These are phyloP conservation scores for Caenorhabditis sp. DNA, from an alignment of 2,888 invertebrate genomes.

Conservation along the genomic window DNA sequence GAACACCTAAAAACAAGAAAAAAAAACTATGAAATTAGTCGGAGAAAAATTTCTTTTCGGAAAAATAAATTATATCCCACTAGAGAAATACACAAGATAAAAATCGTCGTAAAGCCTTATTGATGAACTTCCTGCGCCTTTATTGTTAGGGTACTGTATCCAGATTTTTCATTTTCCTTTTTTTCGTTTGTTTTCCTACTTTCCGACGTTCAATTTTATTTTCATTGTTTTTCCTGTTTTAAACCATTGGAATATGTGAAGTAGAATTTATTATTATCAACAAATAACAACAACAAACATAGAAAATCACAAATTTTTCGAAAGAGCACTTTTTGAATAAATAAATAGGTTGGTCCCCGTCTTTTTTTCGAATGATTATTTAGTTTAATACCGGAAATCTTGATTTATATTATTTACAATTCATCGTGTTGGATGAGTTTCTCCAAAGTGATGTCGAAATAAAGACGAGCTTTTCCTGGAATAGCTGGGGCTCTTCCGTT, in stretches of 20 bases:
- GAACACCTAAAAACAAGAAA: too few relatives aligned
- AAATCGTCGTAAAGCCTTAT: too few relatives aligned
- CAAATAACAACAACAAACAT: neutral
- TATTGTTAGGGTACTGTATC: too few relatives aligned
- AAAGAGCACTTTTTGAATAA: neutral
- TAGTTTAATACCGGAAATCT: neutral
- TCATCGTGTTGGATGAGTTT: conserved; percentile 68
- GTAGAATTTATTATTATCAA: neutral
- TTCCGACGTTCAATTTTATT: too few relatives aligned
- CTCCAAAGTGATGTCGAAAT: conserved; percentile 70
- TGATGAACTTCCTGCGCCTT: too few relatives aligned
- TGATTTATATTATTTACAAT: conserved; percentile 45
- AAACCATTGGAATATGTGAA: neutral
- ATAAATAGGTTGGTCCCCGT: neutral
- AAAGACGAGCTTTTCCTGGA: conserved; percentile 68
- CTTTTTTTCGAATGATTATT: neutral
- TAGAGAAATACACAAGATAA: too few relatives aligned
- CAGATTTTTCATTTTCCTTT: too few relatives aligned
- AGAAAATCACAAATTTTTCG: neutral
- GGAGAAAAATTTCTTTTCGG: too few relatives aligned
- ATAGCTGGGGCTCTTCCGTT: conserved; percentile 67
- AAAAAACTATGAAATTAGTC: too few relatives aligned
- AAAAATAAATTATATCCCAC: too few relatives aligned
- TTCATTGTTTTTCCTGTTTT: too few relatives aligned
- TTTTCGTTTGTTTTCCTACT: too few relatives aligned